A percentile compares a stretch with the other conserved stretches of the same genome.
Evolutionary conservation across 2,797 vertebrate species (phyloP).

Genomic region (Channallabes apus): DNA sequence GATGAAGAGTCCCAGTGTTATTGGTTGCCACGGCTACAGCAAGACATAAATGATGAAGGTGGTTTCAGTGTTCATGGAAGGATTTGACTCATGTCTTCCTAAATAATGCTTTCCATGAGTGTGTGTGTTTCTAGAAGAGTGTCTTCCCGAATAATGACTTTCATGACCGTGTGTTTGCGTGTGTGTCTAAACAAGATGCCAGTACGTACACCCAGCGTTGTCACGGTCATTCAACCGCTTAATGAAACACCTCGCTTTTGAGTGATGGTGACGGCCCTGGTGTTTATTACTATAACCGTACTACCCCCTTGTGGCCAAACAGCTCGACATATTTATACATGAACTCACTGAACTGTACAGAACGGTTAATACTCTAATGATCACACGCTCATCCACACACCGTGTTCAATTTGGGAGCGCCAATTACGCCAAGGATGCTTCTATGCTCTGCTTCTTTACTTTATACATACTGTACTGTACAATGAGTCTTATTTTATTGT

Average conservation of each 20-base stretch:
- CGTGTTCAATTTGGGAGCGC: too few species aligned
- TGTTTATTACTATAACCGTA: slow-evolving; percentile 38
- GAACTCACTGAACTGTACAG: background rate
- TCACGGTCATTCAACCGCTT: slow-evolving; percentile 46
- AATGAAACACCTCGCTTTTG: slow-evolving; percentile 9
- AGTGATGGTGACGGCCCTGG: background rate
- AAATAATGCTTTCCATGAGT: slow-evolving; percentile 75
- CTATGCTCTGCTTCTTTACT: too few species aligned
- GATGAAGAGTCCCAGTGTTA: slow-evolving; percentile 50
- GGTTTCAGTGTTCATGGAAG: slow-evolving; percentile 48
- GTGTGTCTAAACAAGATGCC: slow-evolving; percentile 9
- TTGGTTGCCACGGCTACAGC: slow-evolving; percentile 65
- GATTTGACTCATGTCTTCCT: slow-evolving; percentile 62
- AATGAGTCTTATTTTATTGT: background rate
- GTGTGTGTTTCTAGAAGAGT: slow-evolving; percentile 28
- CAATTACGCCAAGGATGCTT: too few species aligned
- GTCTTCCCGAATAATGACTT: slow-evolving; percentile 12
- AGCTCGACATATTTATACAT: background rate
- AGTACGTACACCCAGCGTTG: slow-evolving; percentile 59
- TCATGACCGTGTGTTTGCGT: slow-evolving; percentile 24
- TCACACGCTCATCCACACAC: too few species aligned
- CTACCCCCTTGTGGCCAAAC: slow-evolving; percentile 68
- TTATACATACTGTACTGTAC: background rate
- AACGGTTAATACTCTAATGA: background rate
- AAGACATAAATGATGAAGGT: slow-evolving; percentile 49